Evolutionary conservation across 2,113 vertebrate genomes (phyloP).

Genomic region (Corythoichthys haematopterus): DNA sequence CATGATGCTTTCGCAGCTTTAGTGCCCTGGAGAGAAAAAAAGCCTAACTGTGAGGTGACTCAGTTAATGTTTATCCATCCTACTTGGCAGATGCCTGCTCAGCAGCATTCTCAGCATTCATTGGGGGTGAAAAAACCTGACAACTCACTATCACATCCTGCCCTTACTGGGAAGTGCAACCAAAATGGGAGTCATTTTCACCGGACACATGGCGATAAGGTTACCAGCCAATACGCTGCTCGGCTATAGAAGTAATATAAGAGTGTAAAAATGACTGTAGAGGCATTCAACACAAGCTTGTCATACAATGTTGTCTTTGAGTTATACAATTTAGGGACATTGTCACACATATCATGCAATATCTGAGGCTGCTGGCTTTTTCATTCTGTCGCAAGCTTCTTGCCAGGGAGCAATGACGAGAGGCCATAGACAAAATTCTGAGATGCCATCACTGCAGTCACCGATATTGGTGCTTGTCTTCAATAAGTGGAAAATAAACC

Average conservation of each 20-base stretch:
- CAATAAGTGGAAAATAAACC: not conserved
- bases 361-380: not conserved
- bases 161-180: not conserved
- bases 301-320: not conserved
- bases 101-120: slow-evolving; percentile 58
- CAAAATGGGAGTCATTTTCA: not conserved
- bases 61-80: slow-evolving; percentile 42
- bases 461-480: not conserved
- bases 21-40: slow-evolving; percentile 25
- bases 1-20: slow-evolving; percentile 14
- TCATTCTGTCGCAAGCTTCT: not conserved
- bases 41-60: slow-evolving; percentile 43
- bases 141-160: not conserved
- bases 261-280: not conserved
- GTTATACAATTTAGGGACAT: not conserved
- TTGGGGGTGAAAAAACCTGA: slow-evolving; percentile 29
- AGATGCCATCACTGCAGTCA: not conserved
- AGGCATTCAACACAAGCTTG: not conserved
- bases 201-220: not conserved
- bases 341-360: not conserved
- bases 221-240: not conserved
- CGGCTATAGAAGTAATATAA: not conserved
- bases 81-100: slow-evolving; percentile 35
- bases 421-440: not conserved
- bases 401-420: not conserved